Evolutionary conservation across 2,113 vertebrate species (phyloP).

Genomic region (Brienomyrus brachyistius): DNA sequence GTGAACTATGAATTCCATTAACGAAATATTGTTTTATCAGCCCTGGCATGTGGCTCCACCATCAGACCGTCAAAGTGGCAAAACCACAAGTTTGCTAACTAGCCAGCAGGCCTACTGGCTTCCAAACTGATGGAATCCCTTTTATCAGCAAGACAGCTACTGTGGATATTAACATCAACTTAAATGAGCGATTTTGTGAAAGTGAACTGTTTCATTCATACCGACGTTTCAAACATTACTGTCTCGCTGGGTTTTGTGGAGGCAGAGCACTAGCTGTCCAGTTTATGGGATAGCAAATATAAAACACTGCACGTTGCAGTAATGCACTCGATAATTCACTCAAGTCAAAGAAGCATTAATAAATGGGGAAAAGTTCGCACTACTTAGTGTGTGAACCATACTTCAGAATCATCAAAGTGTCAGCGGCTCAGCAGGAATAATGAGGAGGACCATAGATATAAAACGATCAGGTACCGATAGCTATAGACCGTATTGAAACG

Average conservation of each 20-base stretch:
- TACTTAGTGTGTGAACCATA: background rate
- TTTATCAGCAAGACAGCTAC: background rate
- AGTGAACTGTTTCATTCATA: background rate
- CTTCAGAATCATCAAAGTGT: background rate
- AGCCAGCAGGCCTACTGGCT: background rate
- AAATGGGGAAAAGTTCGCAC: no score
- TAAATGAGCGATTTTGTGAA: background rate
- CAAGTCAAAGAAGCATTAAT: background rate
- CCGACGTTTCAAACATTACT: background rate
- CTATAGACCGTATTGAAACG: background rate
- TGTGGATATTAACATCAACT: background rate
- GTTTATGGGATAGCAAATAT: background rate
- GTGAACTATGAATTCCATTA: no score
- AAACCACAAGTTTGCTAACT: background rate
- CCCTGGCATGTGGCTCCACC: background rate
- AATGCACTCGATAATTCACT: background rate
- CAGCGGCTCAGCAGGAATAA: background rate
- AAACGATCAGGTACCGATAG: background rate
- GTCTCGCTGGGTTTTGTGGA: background rate
- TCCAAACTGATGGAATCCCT: background rate
- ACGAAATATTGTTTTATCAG: no score
- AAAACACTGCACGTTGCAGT: background rate
- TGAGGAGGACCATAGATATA: background rate
- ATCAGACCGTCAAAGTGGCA: background rate
- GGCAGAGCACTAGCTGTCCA: background rate